phyloP scores from a whole-genome alignment of 2,888 invertebrate species.

The Rhabditophanes sp. region DNA sequence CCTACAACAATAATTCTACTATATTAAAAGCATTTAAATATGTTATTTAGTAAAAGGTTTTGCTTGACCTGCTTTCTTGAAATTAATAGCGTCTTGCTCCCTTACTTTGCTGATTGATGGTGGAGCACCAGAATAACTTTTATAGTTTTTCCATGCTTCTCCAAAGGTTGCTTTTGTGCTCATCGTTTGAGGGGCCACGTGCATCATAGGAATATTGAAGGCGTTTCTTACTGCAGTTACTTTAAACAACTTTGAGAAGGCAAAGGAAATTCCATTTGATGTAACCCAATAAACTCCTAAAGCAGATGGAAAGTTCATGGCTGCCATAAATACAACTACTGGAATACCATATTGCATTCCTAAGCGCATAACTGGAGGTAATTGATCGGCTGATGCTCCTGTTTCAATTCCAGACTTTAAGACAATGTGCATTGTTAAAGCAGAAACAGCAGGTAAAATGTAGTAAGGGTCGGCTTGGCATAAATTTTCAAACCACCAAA shows the following conservation, averaged over 20 bases:
- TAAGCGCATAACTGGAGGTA: constrained; percentile 27
- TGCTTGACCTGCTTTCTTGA: constrained; percentile 36
- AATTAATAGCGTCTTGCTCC: constrained; percentile 23
- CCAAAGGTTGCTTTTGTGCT: too few relatives aligned
- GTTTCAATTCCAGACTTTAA: constrained; percentile 54
- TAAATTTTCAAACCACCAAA: constrained; percentile 80
- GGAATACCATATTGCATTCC: constrained; percentile 35
- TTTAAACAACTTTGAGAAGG: constrained; percentile 27
- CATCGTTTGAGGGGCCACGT: too few relatives aligned
- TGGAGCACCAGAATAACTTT: constrained; percentile 13
- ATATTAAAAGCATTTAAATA: too few relatives aligned
- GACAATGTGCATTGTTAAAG: constrained; percentile 63
- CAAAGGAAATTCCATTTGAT: constrained; percentile 31
- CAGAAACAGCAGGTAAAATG: constrained; percentile 67
- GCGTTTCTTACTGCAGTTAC: constrained; percentile 18
- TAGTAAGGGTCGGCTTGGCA: constrained; percentile 77
- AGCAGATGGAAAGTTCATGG: constrained; percentile 32
- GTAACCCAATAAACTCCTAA: constrained; percentile 39
- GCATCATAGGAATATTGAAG: constrained; percentile 14
- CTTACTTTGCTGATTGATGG: constrained; percentile 23
- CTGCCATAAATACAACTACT: constrained; percentile 21
- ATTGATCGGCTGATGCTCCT: constrained; percentile 23
- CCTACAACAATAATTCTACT: too few relatives aligned
- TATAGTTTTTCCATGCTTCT: constrained; percentile 7
- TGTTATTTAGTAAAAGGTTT: too few relatives aligned